Evolutionary conservation across 2,797 vertebrate genomes (phyloP).

Genomic region (Novumbra hubbsi): DNA sequence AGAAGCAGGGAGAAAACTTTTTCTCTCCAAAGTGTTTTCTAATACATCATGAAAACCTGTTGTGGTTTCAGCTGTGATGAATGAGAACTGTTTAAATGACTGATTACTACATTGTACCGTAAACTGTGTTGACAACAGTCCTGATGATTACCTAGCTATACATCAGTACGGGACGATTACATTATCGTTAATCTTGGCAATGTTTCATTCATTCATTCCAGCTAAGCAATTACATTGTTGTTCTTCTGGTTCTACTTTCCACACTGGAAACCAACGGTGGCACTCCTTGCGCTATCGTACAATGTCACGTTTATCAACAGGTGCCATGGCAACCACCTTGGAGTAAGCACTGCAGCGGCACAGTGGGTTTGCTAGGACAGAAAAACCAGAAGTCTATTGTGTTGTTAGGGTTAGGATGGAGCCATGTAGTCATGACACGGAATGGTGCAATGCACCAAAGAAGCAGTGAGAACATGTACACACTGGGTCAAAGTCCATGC

Average conservation of each 20-base stretch:
- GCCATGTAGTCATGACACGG: neutral
- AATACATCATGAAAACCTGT: conserved; percentile 25
- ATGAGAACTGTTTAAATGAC: conserved; percentile 18
- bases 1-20: neutral
- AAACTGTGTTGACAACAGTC: conserved; percentile 39
- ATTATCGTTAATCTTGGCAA: conserved; percentile 27
- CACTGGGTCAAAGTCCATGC: neutral
- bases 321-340: conserved; percentile 9
- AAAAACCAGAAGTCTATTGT: neutral
- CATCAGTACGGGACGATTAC: conserved; percentile 22
- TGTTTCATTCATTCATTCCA: conserved; percentile 36
- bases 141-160: conserved; percentile 22
- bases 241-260: conserved; percentile 19
- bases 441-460: neutral
- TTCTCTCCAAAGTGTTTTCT: conserved; percentile 20
- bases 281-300: neutral
- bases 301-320: neutral
- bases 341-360: neutral
- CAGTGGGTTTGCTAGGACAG: neutral
- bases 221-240: conserved; percentile 30
- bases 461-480: neutral
- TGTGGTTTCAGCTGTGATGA: conserved; percentile 38
- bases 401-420: neutral
- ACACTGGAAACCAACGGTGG: conserved; percentile 14
- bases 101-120: conserved; percentile 26